Base-by-base conservation (phyloP, 2,797 vertebrate species). In the Miichthys miiuy region DNA sequence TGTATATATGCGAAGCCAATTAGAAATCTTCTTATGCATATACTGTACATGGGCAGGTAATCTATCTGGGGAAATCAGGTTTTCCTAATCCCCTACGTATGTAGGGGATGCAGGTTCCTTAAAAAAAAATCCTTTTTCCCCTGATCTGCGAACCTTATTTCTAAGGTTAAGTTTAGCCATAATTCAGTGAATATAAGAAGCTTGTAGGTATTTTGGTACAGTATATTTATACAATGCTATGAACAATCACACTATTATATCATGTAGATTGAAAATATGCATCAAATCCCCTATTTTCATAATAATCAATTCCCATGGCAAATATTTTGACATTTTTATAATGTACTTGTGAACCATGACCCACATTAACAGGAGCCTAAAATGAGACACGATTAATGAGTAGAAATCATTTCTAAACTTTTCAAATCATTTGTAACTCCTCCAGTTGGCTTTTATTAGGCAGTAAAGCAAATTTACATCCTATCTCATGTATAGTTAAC, bases 401-500 rank as follows among this genome's bases (percentile, higher is more conserved):
- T 1, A 25, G 17, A 60, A 34, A 34, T 34, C 1, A 9, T 38
- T 38, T 9, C 8, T 9, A 38, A 38, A 54, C 8, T 3, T 46
- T 3, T 23, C 42, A 14, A 1, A 42, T 23, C 3, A 58, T 68
- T 3, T 23, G 47, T 41, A 13, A 52, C 17, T 38, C 34, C 44
- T 34, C n/a, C 25, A 23, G 44, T 42, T 10, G 5, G 25, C 13
- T 62, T 62, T 34, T 47, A 48, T 55, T n/a, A 13, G 5, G 14
- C 1, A 44, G 4, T 16, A 14, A 20, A 13, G 14, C 69, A 7
- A 21, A 23, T 72, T 41, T 72, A 34, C 47, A 51, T 54, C 42
- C 42, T 10, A 38, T 61, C 21, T 72, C 38, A 25, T 58, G 54
- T 60, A 38, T 54, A 66, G 41, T 61, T 61, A 64, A 61, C 34